A percentile compares a stretch with the other conserved stretches of the same genome.
Evolutionary conservation across 1,140 invertebrate species (phyloP).

Genomic region (Heliothis virescens): DNA sequence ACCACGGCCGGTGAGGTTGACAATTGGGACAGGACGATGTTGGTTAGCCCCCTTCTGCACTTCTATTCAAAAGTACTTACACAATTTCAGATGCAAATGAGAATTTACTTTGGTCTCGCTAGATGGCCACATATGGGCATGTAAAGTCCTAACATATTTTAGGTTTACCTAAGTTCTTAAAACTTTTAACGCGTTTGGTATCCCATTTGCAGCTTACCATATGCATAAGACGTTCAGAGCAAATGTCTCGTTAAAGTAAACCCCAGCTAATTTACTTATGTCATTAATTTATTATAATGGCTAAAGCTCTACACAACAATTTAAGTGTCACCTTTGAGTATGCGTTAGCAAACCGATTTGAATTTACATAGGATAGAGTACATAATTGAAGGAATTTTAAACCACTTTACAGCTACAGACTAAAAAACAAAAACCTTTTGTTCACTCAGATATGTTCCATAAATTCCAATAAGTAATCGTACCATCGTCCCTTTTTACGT

Average conservation of each 20-base stretch:
- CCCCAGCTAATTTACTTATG: conserved; percentile 15
- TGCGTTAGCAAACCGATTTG: neutral
- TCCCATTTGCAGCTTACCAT: neutral
- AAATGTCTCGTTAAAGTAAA: conserved; percentile 35
- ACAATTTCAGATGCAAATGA: too few species aligned
- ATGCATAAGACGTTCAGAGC: conserved; percentile 7
- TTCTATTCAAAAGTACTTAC: too few species aligned
- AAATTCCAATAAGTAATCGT: conserved; percentile 20
- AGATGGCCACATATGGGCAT: too few species aligned
- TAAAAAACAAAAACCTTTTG: neutral
- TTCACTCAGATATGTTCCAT: neutral
- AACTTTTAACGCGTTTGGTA: conserved; percentile 2
- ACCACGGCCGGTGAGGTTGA: too few species aligned
- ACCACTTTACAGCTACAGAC: neutral
- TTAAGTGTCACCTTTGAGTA: neutral
- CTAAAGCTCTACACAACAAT: neutral
- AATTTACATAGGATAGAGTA: neutral
- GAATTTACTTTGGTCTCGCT: too few species aligned
- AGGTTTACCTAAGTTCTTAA: neutral
- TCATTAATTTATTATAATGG: conserved; percentile 34
- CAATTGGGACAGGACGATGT: too few species aligned
- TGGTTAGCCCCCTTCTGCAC: too few species aligned
- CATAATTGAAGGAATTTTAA: neutral
- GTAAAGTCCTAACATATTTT: neutral
- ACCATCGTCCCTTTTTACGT: conserved; percentile 30